These are phyloP conservation scores for Meandrusa payeni DNA, from an alignment of 2,888 invertebrate species.

Conservation along the genomic window DNA sequence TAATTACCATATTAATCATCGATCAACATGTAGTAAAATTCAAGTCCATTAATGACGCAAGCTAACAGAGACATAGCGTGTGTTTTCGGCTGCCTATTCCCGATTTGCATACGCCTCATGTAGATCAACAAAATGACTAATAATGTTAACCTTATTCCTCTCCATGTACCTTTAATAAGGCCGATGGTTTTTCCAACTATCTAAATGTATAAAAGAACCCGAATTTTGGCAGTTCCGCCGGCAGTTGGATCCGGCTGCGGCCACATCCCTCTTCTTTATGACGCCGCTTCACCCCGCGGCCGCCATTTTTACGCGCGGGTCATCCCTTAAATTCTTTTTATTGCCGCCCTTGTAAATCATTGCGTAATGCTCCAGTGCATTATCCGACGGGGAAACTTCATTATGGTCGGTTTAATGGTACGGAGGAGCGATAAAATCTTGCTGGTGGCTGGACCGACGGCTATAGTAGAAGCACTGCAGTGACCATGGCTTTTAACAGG, in stretches of 20 bases:
- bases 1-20: too few relatives aligned
- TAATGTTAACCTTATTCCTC: too few relatives aligned
- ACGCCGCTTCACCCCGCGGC: slow-evolving; percentile 38
- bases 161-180: too few relatives aligned
- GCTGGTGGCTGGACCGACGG: slow-evolving; percentile 54
- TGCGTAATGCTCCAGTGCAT: slow-evolving; percentile 77
- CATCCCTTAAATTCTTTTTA: slow-evolving; percentile 81
- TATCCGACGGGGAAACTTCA: slow-evolving; percentile 78
- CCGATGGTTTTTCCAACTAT: neutral
- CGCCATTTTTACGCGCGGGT: slow-evolving; percentile 66
- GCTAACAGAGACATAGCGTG: too few relatives aligned
- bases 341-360: slow-evolving; percentile 79
- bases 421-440: slow-evolving; percentile 78
- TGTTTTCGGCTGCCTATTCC: too few relatives aligned
- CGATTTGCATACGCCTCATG: too few relatives aligned
- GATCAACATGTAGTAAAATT: too few relatives aligned
- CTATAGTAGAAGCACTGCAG: slow-evolving; percentile 42
- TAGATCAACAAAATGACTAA: too few relatives aligned
- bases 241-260: slow-evolving; percentile 51
- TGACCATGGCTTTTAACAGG: slow-evolving; percentile 32
- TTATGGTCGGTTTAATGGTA: slow-evolving; percentile 80
- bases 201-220: slow-evolving; percentile 11
- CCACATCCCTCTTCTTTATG: slow-evolving; percentile 73
- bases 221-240: slow-evolving; percentile 23
- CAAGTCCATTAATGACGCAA: too few relatives aligned